phyloP scores from a whole-genome alignment of 2,113 vertebrate species.

The Cheirogaleus medius region DNA sequence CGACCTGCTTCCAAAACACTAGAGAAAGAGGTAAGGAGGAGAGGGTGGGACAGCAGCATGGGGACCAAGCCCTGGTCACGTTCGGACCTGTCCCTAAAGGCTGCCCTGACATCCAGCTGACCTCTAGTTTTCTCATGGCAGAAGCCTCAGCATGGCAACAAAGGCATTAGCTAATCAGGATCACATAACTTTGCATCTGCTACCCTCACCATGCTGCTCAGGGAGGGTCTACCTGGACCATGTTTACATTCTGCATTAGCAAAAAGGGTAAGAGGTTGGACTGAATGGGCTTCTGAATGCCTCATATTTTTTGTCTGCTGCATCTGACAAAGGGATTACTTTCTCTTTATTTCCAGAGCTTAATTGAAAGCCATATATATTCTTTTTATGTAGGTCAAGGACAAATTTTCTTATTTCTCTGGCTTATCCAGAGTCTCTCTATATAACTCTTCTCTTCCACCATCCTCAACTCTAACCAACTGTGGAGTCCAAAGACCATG shows the following conservation, averaged over 20 bases:
- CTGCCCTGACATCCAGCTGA: no score
- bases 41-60: not conserved
- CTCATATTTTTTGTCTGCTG: not conserved
- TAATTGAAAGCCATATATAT: not conserved
- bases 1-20: not conserved
- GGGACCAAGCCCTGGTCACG: not conserved
- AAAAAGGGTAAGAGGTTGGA: not conserved
- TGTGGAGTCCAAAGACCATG: not conserved
- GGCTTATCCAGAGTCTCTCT: not conserved
- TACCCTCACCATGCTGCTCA: accelerated
- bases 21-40: not conserved
- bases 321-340: not conserved
- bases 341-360: not conserved
- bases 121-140: not conserved
- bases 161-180: not conserved
- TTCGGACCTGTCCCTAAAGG: not conserved
- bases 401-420: not conserved
- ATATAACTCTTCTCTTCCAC: not conserved
- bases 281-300: not conserved
- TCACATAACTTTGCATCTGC: not conserved
- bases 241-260: not conserved
- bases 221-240: not conserved
- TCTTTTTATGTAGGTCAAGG: not conserved
- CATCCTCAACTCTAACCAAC: no score
- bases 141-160: not conserved